phyloP scores from a whole-genome alignment of 2,113 vertebrate genomes.

The Empidonax traillii region DNA sequence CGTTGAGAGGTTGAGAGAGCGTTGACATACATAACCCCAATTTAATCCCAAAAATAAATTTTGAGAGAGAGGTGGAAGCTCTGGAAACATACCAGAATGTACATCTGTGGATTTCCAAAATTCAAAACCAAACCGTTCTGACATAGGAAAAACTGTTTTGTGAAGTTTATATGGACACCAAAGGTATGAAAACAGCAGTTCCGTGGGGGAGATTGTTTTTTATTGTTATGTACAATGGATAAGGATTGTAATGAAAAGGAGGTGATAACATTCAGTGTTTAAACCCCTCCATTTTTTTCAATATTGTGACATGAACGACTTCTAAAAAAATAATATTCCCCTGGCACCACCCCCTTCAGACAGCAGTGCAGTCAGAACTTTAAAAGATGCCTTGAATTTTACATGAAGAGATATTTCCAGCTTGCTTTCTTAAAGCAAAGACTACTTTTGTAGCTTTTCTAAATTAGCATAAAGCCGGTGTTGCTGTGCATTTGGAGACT shows the following conservation, averaged over 20 bases:
- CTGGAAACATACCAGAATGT: neutral
- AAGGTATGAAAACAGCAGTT: neutral
- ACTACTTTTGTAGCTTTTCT: neutral
- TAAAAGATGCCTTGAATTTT: neutral
- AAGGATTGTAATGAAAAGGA: neutral
- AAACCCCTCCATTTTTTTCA: neutral
- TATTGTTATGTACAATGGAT: neutral
- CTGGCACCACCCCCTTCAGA: neutral
- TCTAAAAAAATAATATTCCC: neutral
- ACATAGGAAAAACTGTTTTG: neutral
- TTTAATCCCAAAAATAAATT: neutral
- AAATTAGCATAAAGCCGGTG: neutral
- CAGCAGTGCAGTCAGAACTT: neutral
- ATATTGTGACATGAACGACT: neutral
- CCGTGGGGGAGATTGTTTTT: neutral
- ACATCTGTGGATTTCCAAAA: neutral
- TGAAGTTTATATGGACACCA: neutral
- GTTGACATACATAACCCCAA: neutral
- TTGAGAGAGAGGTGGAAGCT: neutral
- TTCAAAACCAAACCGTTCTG: neutral
- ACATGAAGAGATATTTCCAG: neutral
- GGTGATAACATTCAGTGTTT: neutral
- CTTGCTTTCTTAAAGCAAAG: neutral
- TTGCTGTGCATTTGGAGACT: neutral
- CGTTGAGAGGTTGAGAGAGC: neutral